phyloP scores from a whole-genome alignment of 1,140 invertebrate species.

The Drosophila malerkotliana region DNA sequence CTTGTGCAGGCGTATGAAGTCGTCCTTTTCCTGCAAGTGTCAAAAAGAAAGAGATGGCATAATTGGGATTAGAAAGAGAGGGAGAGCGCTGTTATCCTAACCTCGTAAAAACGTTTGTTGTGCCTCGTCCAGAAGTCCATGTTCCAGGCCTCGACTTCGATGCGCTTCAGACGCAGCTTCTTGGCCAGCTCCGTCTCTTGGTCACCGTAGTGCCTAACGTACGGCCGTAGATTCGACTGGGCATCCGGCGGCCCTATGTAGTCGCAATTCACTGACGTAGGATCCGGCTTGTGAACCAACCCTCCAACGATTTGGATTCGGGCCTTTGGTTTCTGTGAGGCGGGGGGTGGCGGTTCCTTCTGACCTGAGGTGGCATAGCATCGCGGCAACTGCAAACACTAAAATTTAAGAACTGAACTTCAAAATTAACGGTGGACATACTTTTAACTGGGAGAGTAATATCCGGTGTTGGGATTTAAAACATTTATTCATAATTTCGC shows the following conservation, averaged over 20 bases:
- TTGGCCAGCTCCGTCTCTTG: slow-evolving; percentile 88
- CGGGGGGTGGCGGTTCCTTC: slow-evolving; percentile 14
- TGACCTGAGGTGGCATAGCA: slow-evolving; percentile 39
- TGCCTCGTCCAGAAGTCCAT: slow-evolving; percentile 92
- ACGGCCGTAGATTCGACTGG: slow-evolving; percentile 90
- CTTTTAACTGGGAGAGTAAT: slow-evolving; percentile 13
- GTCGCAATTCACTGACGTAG: slow-evolving; percentile 75
- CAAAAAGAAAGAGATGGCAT: slow-evolving; percentile 62
- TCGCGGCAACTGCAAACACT: slow-evolving; percentile 20
- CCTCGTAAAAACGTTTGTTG: slow-evolving; percentile 88
- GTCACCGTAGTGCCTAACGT: slow-evolving; percentile 87
- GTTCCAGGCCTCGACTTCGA: slow-evolving; percentile 91
- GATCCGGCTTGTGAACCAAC: slow-evolving; percentile 62
- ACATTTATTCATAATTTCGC: slow-evolving; percentile 29
- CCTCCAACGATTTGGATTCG: slow-evolving; percentile 22
- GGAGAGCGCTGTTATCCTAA: slow-evolving; percentile 59
- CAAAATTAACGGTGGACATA: slow-evolving; percentile 1
- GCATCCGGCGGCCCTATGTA: slow-evolving; percentile 91
- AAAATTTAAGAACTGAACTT: neutral
- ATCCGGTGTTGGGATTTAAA: slow-evolving; percentile 10
- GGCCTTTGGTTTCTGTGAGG: slow-evolving; percentile 9
- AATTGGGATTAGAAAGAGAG: neutral
- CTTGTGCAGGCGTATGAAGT: slow-evolving; percentile 86
- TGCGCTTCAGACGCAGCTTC: slow-evolving; percentile 87
- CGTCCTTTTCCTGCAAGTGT: slow-evolving; percentile 87